phyloP scores from a whole-genome alignment of 2,797 vertebrate species.

The Cryptoblepharus egeriae region DNA sequence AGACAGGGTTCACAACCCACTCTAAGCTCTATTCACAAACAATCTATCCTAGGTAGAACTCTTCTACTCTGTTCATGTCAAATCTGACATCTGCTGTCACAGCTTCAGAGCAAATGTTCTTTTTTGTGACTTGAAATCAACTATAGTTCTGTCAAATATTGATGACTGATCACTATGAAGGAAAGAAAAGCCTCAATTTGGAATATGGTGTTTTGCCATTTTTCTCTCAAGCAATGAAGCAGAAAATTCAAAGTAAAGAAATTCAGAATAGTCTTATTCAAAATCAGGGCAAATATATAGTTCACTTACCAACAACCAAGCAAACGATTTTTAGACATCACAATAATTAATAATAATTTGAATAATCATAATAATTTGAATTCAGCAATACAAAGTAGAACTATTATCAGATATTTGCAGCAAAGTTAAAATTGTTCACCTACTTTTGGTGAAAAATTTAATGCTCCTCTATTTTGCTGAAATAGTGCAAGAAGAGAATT shows the following conservation, averaged over 20 bases:
- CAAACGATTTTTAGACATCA: not conserved
- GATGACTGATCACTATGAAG: not conserved
- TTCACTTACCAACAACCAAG: not conserved
- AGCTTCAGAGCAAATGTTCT: constrained; percentile 44
- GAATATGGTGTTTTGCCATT: not conserved
- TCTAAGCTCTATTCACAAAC: constrained; percentile 5
- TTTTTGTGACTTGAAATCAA: constrained; percentile 34
- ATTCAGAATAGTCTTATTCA: not conserved
- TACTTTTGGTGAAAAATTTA: not conserved
- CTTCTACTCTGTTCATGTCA: constrained; percentile 17
- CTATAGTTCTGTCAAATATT: not conserved
- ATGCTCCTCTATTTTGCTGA: not conserved
- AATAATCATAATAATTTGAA: no score
- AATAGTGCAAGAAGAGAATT: not conserved
- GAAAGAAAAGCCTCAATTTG: not conserved
- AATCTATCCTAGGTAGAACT: not conserved
- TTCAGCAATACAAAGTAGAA: not conserved
- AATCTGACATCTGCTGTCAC: constrained; percentile 29
- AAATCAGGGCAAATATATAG: not conserved
- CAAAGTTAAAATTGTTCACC: not conserved
- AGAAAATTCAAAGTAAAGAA: not conserved
- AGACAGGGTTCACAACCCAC: not conserved
- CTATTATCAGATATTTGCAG: not conserved
- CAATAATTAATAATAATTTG: no score
- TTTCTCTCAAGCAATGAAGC: not conserved